phyloP scores from a whole-genome alignment of 2,888 invertebrate genomes.

The Anthophora plumipes region DNA sequence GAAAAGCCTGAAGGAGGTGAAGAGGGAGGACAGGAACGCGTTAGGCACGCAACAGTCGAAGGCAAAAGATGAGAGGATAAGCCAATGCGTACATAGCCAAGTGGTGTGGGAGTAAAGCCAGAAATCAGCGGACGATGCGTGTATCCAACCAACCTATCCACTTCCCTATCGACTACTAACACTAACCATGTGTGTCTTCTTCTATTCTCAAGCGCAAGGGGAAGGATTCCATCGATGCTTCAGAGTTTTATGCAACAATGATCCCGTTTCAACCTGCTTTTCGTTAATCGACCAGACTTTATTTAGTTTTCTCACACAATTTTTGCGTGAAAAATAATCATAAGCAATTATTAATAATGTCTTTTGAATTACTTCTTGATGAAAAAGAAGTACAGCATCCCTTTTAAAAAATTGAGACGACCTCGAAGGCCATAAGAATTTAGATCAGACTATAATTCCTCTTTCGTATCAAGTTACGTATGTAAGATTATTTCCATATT shows the following conservation, averaged over 20 bases:
- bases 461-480: no score
- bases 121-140: conserved; percentile 69
- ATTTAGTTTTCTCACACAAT: conserved; percentile 19
- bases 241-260: conserved; percentile 71
- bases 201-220: conserved; percentile 66
- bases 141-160: conserved; percentile 68
- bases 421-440: no score
- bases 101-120: conserved; percentile 66
- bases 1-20: conserved; percentile 77
- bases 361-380: no score
- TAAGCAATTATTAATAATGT: not conserved
- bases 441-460: no score
- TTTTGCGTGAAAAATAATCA: conserved; percentile 40
- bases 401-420: no score
- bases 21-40: conserved; percentile 54
- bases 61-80: conserved; percentile 64
- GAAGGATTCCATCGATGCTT: conserved; percentile 71
- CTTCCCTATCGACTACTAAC: conserved; percentile 74
- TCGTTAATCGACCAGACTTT: conserved; percentile 13
- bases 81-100: conserved; percentile 71
- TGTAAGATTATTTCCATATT: no score
- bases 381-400: no score
- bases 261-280: conserved; percentile 72
- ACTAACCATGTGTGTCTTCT: conserved; percentile 57
- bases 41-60: conserved; percentile 60